A percentile compares a stretch with the other conserved stretches of the same genome.
phyloP scores from a whole-genome alignment of 2,113 vertebrate species.

The Orcinus orca region DNA sequence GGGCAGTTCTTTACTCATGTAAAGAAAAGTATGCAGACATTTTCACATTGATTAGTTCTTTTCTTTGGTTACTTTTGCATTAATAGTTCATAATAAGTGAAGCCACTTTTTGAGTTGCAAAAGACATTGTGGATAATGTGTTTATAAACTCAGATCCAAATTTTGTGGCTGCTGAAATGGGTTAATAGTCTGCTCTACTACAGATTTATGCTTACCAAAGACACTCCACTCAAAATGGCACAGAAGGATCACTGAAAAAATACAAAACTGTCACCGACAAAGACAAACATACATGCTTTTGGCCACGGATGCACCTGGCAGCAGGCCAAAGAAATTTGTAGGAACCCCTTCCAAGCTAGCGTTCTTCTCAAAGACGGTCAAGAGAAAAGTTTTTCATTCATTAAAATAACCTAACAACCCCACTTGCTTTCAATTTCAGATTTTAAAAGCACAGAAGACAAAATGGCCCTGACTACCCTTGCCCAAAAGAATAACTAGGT shows the following conservation, averaged over 20 bases:
- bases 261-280: conserved; percentile 48
- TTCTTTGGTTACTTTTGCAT: background rate
- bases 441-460: conserved; percentile 51
- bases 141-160: conserved; percentile 24
- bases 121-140: background rate
- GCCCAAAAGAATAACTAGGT: background rate
- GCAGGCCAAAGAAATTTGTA: conserved; percentile 52
- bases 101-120: background rate
- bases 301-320: background rate
- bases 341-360: conserved; percentile 13
- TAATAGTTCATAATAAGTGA: background rate
- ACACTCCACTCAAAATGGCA: background rate
- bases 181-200: conserved; percentile 22
- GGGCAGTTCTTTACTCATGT: background rate
- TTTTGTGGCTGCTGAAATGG: conserved; percentile 34
- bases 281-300: background rate
- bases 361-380: background rate
- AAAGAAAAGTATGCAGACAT: background rate
- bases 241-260: conserved; percentile 45
- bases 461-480: background rate
- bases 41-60: background rate
- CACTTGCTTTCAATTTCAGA: conserved; percentile 22
- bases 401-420: conserved; percentile 45
- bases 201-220: background rate
- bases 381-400: conserved; percentile 37